phyloP scores from a whole-genome alignment of 1,140 invertebrate genomes.

The Gyrodactylus salaris region DNA sequence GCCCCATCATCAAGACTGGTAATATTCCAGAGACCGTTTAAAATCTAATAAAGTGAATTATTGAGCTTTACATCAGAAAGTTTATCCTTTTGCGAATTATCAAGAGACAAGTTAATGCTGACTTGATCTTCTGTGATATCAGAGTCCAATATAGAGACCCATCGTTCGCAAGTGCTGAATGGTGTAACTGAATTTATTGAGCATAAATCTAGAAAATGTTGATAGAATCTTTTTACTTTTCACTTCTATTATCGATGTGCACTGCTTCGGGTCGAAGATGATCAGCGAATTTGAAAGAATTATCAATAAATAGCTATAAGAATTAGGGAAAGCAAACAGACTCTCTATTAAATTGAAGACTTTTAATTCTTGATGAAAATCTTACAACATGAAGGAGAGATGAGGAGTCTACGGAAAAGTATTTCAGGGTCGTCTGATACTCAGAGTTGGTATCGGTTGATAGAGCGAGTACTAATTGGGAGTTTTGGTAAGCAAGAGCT shows the following conservation, averaged over 20 bases:
- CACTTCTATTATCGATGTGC: not conserved
- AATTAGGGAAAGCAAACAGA: not conserved
- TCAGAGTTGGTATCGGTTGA: not conserved
- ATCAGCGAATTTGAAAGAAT: not conserved
- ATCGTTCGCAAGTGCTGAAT: not conserved
- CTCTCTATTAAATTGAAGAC: not conserved
- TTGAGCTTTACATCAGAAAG: too few relatives aligned
- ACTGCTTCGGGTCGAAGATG: not conserved
- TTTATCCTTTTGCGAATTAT: too few relatives aligned
- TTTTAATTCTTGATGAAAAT: not conserved
- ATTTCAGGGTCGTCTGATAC: not conserved
- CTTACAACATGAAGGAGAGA: not conserved
- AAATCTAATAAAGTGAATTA: too few relatives aligned
- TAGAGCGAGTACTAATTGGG: not conserved
- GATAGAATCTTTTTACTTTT: not conserved
- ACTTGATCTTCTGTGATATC: too few relatives aligned
- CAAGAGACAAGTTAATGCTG: too few relatives aligned
- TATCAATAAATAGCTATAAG: not conserved
- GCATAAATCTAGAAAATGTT: not conserved
- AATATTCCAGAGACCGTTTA: too few relatives aligned
- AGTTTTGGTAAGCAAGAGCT: not conserved
- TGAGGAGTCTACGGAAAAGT: not conserved
- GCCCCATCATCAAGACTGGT: too few relatives aligned
- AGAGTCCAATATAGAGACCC: not conserved
- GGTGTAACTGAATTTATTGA: not conserved